Evolutionary conservation across 2,888 invertebrate species (phyloP).

Genomic region (Ligdia adustata): DNA sequence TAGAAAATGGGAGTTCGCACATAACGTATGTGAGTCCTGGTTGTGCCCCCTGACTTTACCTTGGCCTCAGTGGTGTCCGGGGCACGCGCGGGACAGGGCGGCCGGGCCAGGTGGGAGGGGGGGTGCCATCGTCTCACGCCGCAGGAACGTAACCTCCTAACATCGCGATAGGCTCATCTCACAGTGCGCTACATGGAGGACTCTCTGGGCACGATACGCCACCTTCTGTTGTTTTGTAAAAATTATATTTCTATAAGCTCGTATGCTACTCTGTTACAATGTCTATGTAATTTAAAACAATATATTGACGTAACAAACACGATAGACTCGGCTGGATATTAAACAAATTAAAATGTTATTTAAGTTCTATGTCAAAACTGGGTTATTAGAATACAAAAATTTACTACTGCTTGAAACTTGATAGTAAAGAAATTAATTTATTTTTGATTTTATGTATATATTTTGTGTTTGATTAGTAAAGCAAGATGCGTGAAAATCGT

Average conservation of each 20-base stretch:
- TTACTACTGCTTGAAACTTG: slow-evolving; percentile 36
- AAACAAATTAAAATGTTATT: slow-evolving; percentile 27
- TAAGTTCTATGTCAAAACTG: slow-evolving; percentile 29
- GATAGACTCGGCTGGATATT: neutral
- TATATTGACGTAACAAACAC: slow-evolving; percentile 24
- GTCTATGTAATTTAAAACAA: slow-evolving; percentile 32
- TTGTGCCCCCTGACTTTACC: slow-evolving; percentile 79
- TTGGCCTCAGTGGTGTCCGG: slow-evolving; percentile 51
- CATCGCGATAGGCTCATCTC: slow-evolving; percentile 79
- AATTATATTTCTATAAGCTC: slow-evolving; percentile 79
- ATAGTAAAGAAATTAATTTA: slow-evolving; percentile 28
- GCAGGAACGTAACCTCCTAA: slow-evolving; percentile 65
- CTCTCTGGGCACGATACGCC: slow-evolving; percentile 76
- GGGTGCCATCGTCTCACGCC: slow-evolving; percentile 43
- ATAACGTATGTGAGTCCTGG: slow-evolving; percentile 72
- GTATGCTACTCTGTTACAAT: slow-evolving; percentile 48
- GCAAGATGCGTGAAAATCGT: slow-evolving; percentile 33
- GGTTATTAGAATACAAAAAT: slow-evolving; percentile 32
- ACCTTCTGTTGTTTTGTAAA: slow-evolving; percentile 83
- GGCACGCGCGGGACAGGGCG: slow-evolving; percentile 37
- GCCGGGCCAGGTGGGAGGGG: slow-evolving; percentile 39
- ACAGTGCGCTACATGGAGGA: slow-evolving; percentile 79
- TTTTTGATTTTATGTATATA: slow-evolving; percentile 15
- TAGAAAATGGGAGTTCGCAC: slow-evolving; percentile 74
- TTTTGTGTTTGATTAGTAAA: slow-evolving; percentile 39